Evolutionary conservation across 2,888 invertebrate species (phyloP).

Genomic region (Dione vanillae): DNA sequence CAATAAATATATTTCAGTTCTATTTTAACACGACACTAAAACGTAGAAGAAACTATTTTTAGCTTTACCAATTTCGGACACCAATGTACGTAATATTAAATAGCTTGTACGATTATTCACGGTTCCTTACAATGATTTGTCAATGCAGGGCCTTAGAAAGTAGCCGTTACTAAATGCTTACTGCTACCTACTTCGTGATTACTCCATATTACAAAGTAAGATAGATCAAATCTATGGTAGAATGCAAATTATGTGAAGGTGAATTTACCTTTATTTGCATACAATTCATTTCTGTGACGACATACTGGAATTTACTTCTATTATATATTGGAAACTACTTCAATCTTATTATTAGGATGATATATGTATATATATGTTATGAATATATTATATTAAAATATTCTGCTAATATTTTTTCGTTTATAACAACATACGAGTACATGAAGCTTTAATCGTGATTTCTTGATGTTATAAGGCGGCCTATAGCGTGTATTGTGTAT

Average conservation of each 20-base stretch:
- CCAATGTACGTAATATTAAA: slow-evolving; percentile 3
- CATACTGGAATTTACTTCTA: slow-evolving; percentile 52
- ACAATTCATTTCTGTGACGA: slow-evolving; percentile 69
- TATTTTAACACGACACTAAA: too few relatives aligned
- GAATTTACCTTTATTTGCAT: slow-evolving; percentile 63
- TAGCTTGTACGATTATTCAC: slow-evolving; percentile 1
- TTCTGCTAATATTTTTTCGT: not conserved
- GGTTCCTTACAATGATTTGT: slow-evolving; percentile 12
- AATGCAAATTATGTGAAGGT: slow-evolving; percentile 68
- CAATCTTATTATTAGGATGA: not conserved
- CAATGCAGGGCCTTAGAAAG: slow-evolving; percentile 24
- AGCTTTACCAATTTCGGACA: not conserved
- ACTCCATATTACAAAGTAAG: slow-evolving; percentile 23
- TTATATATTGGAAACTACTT: not conserved
- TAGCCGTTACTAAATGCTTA: not conserved
- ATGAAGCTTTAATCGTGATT: slow-evolving; percentile 14
- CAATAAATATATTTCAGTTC: not conserved
- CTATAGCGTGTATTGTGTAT: slow-evolving; percentile 17
- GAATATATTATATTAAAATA: too few relatives aligned
- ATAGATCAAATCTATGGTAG: slow-evolving; percentile 47
- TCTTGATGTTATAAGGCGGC: slow-evolving; percentile 12
- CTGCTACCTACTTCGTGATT: slow-evolving; percentile 1
- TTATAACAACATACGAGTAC: not conserved
- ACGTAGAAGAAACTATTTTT: slow-evolving; percentile 1
- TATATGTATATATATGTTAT: too few relatives aligned